Base-by-base conservation (phyloP, 2,113 vertebrate genomes). In the Pterophyllum scalare region DNA sequence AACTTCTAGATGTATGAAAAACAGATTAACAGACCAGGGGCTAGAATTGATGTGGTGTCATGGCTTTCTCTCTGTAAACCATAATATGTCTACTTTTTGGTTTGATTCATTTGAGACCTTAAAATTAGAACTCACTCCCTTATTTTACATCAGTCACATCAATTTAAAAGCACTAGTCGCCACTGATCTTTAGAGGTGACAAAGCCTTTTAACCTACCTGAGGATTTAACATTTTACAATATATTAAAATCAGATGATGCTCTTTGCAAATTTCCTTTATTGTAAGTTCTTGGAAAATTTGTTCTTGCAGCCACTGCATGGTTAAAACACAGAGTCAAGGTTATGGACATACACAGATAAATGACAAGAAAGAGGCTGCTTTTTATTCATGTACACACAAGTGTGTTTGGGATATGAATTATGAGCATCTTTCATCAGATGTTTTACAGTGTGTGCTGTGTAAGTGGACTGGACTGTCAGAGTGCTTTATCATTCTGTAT, bases 401-500 rank as follows among this genome's bases (percentile, higher is more conserved):
- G 83, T 87, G 79, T 79, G 83, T 80, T 86, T 87, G 58, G 75
- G 59, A 43, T 62, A 87, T 86, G 82, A 88, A 81, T 93, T 94
- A 94, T 87, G 67, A 56, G 54, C 58, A 82, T 81, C 94, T 91
- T 93, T 94, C 91, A 90, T 61, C 67, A 85, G 76, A 90, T 91
- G 88, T 87, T 94, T 93, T 93, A 94, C 58, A 72, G 86, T 46
- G 35, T 80, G 56, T 79, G 65, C 80, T 54, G 88, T 15, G 60
- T 90, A 93, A 92, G 84, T 88, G 85, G 81, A 88, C 77, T 59
- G 85, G 85, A 91, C 87, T 93, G 89, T 90, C 88, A 90, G 64
- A 83, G 80, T 88, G 82, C 83, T 95, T 92, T 80, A 94, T 95
- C 57, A 89, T 88, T 81, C 58, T 79, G 80, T 74, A 75, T 89